These are phyloP conservation scores for Centropus bengalensis DNA, from an alignment of 2,113 vertebrate species.

Conservation along the genomic window DNA sequence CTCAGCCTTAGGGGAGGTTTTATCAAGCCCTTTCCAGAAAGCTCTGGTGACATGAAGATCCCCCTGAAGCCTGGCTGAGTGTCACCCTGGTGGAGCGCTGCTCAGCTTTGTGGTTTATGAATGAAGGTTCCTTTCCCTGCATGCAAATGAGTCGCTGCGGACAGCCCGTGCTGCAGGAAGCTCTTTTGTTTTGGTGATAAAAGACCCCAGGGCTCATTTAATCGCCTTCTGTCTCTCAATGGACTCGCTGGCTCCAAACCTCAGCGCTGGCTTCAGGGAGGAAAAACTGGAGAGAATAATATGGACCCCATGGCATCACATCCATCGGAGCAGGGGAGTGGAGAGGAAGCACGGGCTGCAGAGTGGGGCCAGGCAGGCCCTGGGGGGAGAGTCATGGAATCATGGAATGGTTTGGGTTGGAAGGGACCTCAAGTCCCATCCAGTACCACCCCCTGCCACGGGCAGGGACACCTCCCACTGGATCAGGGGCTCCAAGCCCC, in stretches of 20 bases:
- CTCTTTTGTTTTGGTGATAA: slow-evolving; percentile 41
- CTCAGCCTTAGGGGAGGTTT: background rate
- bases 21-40: background rate
- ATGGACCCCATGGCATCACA: fast-evolving
- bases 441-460: no score
- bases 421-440: no score
- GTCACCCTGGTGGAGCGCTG: background rate
- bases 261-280: background rate
- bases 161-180: slow-evolving; percentile 63
- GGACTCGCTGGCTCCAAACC: background rate
- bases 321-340: background rate
- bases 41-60: background rate
- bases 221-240: background rate
- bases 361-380: background rate
- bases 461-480: no score
- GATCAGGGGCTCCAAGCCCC: no score
- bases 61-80: background rate
- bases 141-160: slow-evolving; percentile 6
- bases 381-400: background rate
- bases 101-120: background rate
- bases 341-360: fast-evolving
- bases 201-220: slow-evolving; percentile 44
- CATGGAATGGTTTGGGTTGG: no score
- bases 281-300: background rate
- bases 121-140: background rate